Evolutionary conservation across 2,888 invertebrate genomes (phyloP), one percentile per base, ranked within the genome.

Genomic region (Heteropelma amictum): DNA sequence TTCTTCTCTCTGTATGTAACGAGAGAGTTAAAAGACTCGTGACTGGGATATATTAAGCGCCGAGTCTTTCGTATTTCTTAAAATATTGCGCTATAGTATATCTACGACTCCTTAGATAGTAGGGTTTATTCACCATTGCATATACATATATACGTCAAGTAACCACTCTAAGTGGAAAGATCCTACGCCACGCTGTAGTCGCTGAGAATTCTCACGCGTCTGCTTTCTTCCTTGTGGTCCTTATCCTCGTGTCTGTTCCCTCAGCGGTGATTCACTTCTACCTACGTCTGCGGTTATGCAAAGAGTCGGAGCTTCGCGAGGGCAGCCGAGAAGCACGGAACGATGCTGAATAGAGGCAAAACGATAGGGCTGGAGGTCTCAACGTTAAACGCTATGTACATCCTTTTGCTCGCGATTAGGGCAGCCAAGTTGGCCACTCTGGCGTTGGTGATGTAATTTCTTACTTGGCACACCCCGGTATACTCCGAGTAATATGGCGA

Each of bases 231-330:
- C 60, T 60, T 42, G n/a, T 30, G 60, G 51, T 47, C 47, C 77
- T 78, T 74, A 58, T 71, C 40, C 68, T 64, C 80, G 77, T 42
- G 77, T 54, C 77, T 77, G 75, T 81, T 78, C 65, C 58, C 69
- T 70, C 65, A 58, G 63, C 72, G 76, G 78, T 79, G 63, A 70
- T 83, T 80, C 81, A 80, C 77, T 78, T 78, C 73, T 56, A 70
- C 69, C 70, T 60, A 79, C 81, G 80, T 80, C 80, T 73, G 83
- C 79, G 83, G 81, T 76, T 82, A 81, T 79, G 77, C 81, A 74
- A 77, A 70, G 72, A 54, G 74, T 77, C 77, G 14, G 42, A 10
- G 33, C 19, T 28, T n/a, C 21, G 8, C 53, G 65, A 38, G 33
- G 60, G 53, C 33, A 17, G 51, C n/a, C 8, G 7, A 33, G 60